phyloP scores from a whole-genome alignment of 1,140 invertebrate species.

The Drosophila melanica region DNA sequence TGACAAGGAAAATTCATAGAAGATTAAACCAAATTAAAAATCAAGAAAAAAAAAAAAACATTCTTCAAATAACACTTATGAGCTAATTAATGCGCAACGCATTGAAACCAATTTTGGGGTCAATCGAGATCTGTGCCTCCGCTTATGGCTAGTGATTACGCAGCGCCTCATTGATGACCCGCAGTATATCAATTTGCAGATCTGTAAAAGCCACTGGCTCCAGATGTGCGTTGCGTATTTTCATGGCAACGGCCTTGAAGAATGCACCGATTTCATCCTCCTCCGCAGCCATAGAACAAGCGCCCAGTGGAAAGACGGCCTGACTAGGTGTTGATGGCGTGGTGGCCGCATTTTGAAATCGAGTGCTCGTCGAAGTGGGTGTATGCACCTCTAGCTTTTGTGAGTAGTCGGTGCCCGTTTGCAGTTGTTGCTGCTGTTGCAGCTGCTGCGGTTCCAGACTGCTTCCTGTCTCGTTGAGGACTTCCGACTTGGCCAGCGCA shows the following conservation, averaged over 20 bases:
- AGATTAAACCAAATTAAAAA: slow-evolving; percentile 33
- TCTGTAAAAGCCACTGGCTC: slow-evolving; percentile 79
- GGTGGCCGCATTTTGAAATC: slow-evolving; percentile 44
- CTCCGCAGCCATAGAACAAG: slow-evolving; percentile 34
- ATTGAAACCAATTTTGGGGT: slow-evolving; percentile 43
- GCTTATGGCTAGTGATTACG: slow-evolving; percentile 62
- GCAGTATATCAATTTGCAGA: slow-evolving; percentile 78
- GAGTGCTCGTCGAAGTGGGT: slow-evolving; percentile 45
- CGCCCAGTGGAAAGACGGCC: slow-evolving; percentile 33
- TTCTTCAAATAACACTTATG: slow-evolving; percentile 67
- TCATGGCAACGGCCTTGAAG: slow-evolving; percentile 80
- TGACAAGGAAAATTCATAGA: slow-evolving; percentile 32
- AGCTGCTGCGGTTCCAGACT: slow-evolving; percentile 49
- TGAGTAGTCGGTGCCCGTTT: slow-evolving; percentile 34
- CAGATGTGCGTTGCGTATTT: slow-evolving; percentile 76
- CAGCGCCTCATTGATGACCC: slow-evolving; percentile 73
- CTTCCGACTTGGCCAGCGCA: slow-evolving; percentile 53
- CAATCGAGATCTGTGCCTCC: slow-evolving; percentile 20
- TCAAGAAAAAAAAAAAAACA: slow-evolving; percentile 55
- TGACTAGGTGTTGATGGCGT: slow-evolving; percentile 52
- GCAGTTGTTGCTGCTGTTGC: slow-evolving; percentile 52
- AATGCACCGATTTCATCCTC: slow-evolving; percentile 82
- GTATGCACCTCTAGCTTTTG: slow-evolving; percentile 60
- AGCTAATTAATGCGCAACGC: slow-evolving; percentile 51
- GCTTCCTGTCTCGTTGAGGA: slow-evolving; percentile 25